phyloP scores from a whole-genome alignment of 2,888 invertebrate genomes.

The Tuta absoluta region DNA sequence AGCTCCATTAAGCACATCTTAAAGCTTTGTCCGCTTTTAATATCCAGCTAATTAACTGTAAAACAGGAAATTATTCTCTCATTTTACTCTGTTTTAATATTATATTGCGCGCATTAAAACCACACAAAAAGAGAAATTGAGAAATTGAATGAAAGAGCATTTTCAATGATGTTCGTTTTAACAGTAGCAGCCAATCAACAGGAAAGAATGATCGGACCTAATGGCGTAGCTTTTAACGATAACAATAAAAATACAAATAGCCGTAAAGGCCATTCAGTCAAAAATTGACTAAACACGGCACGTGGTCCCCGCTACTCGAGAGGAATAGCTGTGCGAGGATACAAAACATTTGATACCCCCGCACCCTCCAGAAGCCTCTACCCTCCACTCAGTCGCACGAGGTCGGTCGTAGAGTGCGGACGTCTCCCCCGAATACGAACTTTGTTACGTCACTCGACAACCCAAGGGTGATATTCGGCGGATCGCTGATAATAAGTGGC shows the following conservation, averaged over 20 bases:
- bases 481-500: conserved; percentile 52
- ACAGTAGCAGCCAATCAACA: conserved; percentile 55
- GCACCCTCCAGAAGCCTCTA: conserved; percentile 44
- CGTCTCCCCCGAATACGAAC: conserved; percentile 49
- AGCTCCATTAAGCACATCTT: conserved; percentile 1
- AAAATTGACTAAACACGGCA: conserved; percentile 72
- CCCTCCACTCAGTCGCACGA: conserved; percentile 58
- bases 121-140: conserved; percentile 21
- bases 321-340: conserved; percentile 64
- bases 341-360: conserved; percentile 72
- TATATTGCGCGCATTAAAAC: neutral
- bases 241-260: conserved; percentile 69
- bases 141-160: conserved; percentile 37
- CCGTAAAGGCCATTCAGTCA: conserved; percentile 56
- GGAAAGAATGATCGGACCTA: conserved; percentile 54
- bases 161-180: conserved; percentile 47
- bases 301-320: conserved; percentile 63
- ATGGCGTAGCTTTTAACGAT: conserved; percentile 66
- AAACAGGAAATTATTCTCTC: neutral
- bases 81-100: neutral
- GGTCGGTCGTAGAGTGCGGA: conserved; percentile 53
- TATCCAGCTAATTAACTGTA: neutral
- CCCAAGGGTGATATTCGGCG: conserved; percentile 57
- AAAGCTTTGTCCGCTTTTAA: conserved; percentile 10
- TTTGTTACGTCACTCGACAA: conserved; percentile 70